A percentile compares a stretch with the other conserved stretches of the same genome.
Conservation (phyloP, 2,888 invertebrate genomes). For the Leptopilina syphax region DNA sequence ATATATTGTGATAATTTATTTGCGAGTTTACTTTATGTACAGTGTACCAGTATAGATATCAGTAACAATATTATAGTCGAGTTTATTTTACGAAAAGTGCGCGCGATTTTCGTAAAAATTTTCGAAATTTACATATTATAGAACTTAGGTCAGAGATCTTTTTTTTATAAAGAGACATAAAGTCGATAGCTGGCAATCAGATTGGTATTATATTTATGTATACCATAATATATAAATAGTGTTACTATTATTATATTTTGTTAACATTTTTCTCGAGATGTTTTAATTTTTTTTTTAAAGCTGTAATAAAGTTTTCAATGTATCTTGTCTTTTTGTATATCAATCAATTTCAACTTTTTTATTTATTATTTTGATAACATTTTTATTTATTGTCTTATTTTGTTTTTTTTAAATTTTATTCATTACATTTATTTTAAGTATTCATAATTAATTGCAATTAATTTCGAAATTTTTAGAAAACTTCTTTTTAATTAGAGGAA, state of each 20-base stretch:
- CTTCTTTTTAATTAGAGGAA: no score
- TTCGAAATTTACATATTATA: neutral
- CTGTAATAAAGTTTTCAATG: no score
- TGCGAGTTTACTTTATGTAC: constrained; percentile 11
- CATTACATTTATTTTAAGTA: no score
- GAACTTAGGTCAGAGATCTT: neutral
- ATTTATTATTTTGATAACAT: no score
- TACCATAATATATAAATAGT: neutral
- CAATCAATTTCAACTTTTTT: no score
- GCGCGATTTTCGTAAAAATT: constrained; percentile 26
- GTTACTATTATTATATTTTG: neutral
- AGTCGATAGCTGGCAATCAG: constrained; percentile 8
- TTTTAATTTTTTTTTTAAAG: no score
- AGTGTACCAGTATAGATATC: neutral
- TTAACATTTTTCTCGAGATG: no score
- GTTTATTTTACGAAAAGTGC: constrained; percentile 8
- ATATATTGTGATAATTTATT: constrained; percentile 29
- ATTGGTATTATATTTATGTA: neutral
- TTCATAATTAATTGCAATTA: no score
- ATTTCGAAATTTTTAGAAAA: no score
- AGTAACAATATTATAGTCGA: constrained; percentile 6
- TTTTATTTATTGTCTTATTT: no score
- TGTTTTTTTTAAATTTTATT: no score
- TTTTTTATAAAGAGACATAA: neutral
- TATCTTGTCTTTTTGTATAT: no score